phyloP scores from a whole-genome alignment of 2,888 invertebrate genomes.

The Diarsia dahlii region DNA sequence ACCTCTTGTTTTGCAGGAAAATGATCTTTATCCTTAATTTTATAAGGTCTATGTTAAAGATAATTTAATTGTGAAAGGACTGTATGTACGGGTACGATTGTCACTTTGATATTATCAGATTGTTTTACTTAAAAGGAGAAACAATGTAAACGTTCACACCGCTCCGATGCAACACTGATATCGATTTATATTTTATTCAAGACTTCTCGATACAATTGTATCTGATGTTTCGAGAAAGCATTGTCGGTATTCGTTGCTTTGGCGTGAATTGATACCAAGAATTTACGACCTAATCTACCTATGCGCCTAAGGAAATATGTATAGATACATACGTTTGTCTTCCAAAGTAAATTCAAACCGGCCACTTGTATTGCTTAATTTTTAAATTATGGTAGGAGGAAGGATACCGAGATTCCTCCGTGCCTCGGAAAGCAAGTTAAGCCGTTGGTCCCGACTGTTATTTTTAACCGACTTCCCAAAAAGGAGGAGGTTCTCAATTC shows the following conservation, averaged over 20 bases:
- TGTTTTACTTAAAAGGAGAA: slow-evolving; percentile 25
- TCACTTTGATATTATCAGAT: slow-evolving; percentile 3
- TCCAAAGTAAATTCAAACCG: background rate
- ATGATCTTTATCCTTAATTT: background rate
- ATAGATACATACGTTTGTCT: background rate
- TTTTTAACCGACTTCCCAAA: too few species aligned
- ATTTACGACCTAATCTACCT: background rate
- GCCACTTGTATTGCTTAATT: background rate
- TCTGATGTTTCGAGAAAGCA: slow-evolving; percentile 2
- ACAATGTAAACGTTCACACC: slow-evolving; percentile 28
- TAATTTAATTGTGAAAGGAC: background rate
- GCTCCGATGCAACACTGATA: slow-evolving; percentile 2
- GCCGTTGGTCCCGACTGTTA: too few species aligned
- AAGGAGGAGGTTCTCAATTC: too few species aligned
- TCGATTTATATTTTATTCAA: slow-evolving; percentile 43
- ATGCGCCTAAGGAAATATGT: background rate
- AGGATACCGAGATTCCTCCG: too few species aligned
- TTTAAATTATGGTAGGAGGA: background rate
- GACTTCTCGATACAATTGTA: slow-evolving; percentile 25
- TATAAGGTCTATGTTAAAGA: background rate
- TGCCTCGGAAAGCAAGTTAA: too few species aligned
- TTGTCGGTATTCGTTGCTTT: background rate
- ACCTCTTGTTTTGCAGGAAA: background rate
- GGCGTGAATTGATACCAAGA: background rate
- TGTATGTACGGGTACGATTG: background rate